These are phyloP conservation scores for Phocoena sinus DNA, from an alignment of 2,113 vertebrate genomes.

Conservation along the genomic window DNA sequence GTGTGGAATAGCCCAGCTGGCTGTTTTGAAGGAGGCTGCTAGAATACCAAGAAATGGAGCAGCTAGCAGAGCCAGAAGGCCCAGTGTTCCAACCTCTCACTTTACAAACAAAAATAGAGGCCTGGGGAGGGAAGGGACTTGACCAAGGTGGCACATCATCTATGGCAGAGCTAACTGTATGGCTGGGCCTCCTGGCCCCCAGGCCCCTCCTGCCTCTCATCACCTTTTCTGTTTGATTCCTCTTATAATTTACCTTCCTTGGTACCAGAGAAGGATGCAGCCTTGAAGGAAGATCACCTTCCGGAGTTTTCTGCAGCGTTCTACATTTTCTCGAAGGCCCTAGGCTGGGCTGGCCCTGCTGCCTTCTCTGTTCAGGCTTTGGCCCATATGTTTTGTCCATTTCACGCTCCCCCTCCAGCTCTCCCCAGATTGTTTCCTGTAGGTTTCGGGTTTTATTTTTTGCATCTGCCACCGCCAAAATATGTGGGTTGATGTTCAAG, in stretches of 20 bases:
- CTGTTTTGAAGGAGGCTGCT: background rate
- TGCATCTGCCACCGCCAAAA: conserved; percentile 16
- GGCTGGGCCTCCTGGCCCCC: background rate
- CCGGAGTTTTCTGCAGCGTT: background rate
- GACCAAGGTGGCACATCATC: background rate
- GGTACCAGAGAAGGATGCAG: background rate
- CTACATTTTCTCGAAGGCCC: background rate
- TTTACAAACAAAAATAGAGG: background rate
- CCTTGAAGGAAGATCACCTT: background rate
- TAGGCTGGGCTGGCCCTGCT: background rate
- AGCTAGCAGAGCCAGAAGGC: background rate
- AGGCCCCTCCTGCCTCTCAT: background rate
- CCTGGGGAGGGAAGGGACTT: background rate
- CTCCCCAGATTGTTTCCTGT: conserved; percentile 21
- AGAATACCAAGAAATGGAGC: background rate
- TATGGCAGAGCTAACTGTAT: fast-evolving
- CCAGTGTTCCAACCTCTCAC: background rate
- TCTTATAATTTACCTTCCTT: background rate
- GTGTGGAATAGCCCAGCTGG: background rate
- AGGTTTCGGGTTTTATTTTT: conserved; percentile 19
- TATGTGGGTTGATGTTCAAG: conserved; percentile 28
- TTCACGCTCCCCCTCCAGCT: background rate
- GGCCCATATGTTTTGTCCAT: conserved; percentile 40
- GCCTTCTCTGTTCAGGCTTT: background rate
- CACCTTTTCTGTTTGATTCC: background rate